Percentiles rank a stretch among this genome's conserved stretches.
phyloP scores from a whole-genome alignment of 1,140 invertebrate genomes.

The Hermetia illucens region DNA sequence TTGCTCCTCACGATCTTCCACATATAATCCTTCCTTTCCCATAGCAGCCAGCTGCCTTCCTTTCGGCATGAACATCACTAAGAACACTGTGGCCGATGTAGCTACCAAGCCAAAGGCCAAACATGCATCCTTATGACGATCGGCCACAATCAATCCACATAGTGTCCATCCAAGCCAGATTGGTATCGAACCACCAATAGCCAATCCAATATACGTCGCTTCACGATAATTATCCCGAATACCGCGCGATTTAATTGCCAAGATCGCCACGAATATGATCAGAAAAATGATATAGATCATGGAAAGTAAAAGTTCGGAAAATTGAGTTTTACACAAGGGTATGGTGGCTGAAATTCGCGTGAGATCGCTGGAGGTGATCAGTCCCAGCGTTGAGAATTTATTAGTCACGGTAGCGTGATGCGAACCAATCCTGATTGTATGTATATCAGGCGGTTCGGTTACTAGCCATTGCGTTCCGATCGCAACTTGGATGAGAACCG shows the following conservation, averaged over 20 bases:
- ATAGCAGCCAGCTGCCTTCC: slow-evolving; percentile 79
- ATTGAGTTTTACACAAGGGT: slow-evolving; percentile 44
- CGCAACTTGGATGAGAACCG: slow-evolving; percentile 75
- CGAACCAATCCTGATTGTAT: slow-evolving; percentile 34
- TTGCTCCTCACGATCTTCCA: slow-evolving; percentile 61
- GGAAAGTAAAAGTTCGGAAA: slow-evolving; percentile 58
- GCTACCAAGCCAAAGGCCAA: slow-evolving; percentile 73
- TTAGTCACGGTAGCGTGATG: too few species aligned
- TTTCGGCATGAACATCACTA: slow-evolving; percentile 89
- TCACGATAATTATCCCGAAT: slow-evolving; percentile 89
- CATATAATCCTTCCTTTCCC: slow-evolving; percentile 64
- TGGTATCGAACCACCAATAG: slow-evolving; percentile 66
- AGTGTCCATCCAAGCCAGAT: slow-evolving; percentile 76
- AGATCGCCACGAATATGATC: slow-evolving; percentile 65
- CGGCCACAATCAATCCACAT: slow-evolving; percentile 56
- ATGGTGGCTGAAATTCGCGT: slow-evolving; percentile 25
- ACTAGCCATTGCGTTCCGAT: slow-evolving; percentile 77
- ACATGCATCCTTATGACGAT: slow-evolving; percentile 70
- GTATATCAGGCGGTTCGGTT: slow-evolving; percentile 51
- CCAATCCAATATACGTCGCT: slow-evolving; percentile 75
- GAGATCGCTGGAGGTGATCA: slow-evolving; percentile 21
- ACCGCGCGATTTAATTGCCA: slow-evolving; percentile 70
- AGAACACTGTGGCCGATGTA: slow-evolving; percentile 68
- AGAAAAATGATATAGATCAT: slow-evolving; percentile 70
- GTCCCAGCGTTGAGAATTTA: too few species aligned